Evolutionary conservation across 2,888 invertebrate genomes (phyloP).

Genomic region (Platypus cylindrus): DNA sequence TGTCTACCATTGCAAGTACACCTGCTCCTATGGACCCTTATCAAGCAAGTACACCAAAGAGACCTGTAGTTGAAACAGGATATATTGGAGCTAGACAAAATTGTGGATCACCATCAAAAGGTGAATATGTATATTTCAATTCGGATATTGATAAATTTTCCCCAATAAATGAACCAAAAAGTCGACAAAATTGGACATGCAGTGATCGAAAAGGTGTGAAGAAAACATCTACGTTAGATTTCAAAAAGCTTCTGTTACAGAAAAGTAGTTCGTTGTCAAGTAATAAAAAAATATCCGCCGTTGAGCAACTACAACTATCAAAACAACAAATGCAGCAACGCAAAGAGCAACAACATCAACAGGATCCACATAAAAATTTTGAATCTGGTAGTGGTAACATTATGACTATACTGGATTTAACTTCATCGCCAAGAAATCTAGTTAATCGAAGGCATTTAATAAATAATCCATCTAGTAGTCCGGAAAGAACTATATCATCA

Average conservation of each 20-base stretch:
- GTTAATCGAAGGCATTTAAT: conserved; percentile 44
- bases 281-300: conserved; percentile 56
- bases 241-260: conserved; percentile 69
- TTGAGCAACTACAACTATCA: conserved; percentile 62
- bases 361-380: conserved; percentile 10
- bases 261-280: conserved; percentile 45
- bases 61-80: conserved; percentile 46
- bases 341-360: conserved; percentile 6
- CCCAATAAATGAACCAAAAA: conserved; percentile 30
- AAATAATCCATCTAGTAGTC: conserved; percentile 43
- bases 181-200: conserved; percentile 41
- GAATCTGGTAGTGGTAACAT: conserved; percentile 27
- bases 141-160: conserved; percentile 31
- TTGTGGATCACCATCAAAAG: conserved; percentile 48
- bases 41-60: conserved; percentile 22
- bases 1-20: too few relatives aligned
- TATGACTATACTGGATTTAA: conserved; percentile 54
- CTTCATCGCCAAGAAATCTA: conserved; percentile 58
- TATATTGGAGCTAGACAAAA: conserved; percentile 49
- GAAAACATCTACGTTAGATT: conserved; percentile 71
- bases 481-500: conserved; percentile 26
- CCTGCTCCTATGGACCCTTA: conserved; percentile 2
- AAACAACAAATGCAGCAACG: conserved; percentile 38
- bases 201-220: conserved; percentile 50
- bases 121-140: conserved; percentile 31